Evolutionary conservation across 2,888 invertebrate species (phyloP).

Genomic region (Ditylenchus weischeri): DNA sequence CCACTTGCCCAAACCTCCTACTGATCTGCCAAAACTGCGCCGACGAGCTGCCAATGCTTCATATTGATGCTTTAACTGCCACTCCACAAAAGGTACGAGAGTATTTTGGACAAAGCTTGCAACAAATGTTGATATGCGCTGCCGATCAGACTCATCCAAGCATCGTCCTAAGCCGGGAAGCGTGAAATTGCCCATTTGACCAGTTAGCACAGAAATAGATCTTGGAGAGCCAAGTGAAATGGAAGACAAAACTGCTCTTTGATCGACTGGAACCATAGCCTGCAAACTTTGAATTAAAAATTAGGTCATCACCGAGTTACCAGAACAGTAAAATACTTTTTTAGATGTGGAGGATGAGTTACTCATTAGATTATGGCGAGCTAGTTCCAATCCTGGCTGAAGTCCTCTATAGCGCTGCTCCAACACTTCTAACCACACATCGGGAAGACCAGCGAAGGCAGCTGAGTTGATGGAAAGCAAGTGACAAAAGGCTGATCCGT

Average conservation of each 20-base stretch:
- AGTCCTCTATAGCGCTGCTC: slow-evolving; percentile 59
- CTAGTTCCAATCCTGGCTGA: slow-evolving; percentile 37
- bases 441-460: slow-evolving; percentile 64
- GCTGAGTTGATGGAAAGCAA: slow-evolving; percentile 81
- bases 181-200: neutral
- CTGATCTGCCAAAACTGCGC: slow-evolving; percentile 82
- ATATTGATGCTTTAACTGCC: slow-evolving; percentile 71
- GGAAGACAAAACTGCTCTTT: no score
- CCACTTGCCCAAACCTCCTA: slow-evolving; percentile 90
- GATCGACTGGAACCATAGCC: no score
- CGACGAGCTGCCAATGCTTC: slow-evolving; percentile 62
- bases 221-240: no score
- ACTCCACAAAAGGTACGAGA: slow-evolving; percentile 80
- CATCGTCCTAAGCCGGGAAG: slow-evolving; percentile 26
- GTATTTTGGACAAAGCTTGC: slow-evolving; percentile 30
- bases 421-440: slow-evolving; percentile 81
- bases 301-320: no score
- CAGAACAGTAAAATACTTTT: no score
- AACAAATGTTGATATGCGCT: slow-evolving; percentile 33
- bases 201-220: no score
- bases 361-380: slow-evolving; percentile 13
- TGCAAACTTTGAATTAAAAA: no score
- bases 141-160: slow-evolving; percentile 26
- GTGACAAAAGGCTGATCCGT: slow-evolving; percentile 82
- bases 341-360: neutral